phyloP scores from a whole-genome alignment of 2,797 vertebrate species.

The Heterohyrax brucei region DNA sequence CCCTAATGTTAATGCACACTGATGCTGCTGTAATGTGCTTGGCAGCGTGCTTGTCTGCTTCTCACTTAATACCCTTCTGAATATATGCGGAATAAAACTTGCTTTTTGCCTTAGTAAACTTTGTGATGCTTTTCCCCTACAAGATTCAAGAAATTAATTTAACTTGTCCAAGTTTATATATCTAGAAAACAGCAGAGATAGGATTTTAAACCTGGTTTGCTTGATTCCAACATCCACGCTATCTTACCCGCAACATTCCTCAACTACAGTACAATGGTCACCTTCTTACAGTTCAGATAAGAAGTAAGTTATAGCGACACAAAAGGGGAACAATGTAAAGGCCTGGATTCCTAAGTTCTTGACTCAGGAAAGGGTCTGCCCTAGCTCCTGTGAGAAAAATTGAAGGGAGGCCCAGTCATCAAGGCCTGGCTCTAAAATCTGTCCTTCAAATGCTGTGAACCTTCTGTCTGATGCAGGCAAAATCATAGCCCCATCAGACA shows the following conservation, averaged over 20 bases:
- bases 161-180: neutral
- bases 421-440: constrained; percentile 26
- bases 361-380: neutral
- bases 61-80: too few relatives aligned
- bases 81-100: too few relatives aligned
- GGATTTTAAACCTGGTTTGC: constrained; percentile 38
- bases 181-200: neutral
- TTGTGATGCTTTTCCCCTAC: too few relatives aligned
- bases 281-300: neutral
- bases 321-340: neutral
- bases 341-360: constrained; percentile 14
- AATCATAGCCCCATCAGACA: neutral
- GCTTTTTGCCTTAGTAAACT: too few relatives aligned
- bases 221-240: neutral
- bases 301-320: neutral
- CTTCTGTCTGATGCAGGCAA: neutral
- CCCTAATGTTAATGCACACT: too few relatives aligned
- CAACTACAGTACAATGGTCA: fast-evolving
- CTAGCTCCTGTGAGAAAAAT: neutral
- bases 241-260: neutral
- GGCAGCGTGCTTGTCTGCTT: too few relatives aligned
- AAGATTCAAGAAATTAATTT: constrained; percentile 7
- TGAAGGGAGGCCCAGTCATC: neutral
- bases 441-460: neutral
- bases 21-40: too few relatives aligned